Conservation (phyloP, 1,140 invertebrate genomes). For the Wiebesia pumilae region DNA sequence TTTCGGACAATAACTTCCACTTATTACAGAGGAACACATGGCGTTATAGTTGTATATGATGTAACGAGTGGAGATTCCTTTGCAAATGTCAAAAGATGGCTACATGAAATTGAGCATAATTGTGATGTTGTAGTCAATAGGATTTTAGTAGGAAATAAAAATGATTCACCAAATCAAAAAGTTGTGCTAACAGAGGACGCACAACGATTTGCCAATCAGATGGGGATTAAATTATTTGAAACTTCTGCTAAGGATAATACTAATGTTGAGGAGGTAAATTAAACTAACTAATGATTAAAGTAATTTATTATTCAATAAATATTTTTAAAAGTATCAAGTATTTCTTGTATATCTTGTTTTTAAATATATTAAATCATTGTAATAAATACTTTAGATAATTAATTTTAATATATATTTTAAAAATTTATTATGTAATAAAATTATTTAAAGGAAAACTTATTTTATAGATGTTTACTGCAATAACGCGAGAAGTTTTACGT, state of each 20-base stretch:
- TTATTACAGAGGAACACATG: conserved; percentile 99
- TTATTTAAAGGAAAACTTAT: background rate
- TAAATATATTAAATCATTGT: too few species aligned
- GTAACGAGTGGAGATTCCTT: conserved; percentile 99
- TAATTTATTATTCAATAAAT: background rate
- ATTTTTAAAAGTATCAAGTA: background rate
- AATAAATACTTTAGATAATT: too few species aligned
- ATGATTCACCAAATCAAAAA: conserved; percentile 97
- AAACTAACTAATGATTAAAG: conserved; percentile 70
- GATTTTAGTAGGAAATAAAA: conserved; percentile 99
- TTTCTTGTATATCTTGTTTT: background rate
- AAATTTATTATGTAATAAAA: background rate
- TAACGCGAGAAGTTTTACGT: conserved; percentile 82
- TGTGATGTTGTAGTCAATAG: conserved; percentile 98
- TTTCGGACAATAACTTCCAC: conserved; percentile 96
- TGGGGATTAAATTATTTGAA: conserved; percentile 97
- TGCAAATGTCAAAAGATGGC: conserved; percentile 98
- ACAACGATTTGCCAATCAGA: conserved; percentile 96
- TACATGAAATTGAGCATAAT: conserved; percentile 99
- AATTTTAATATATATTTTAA: too few species aligned
- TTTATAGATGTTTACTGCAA: conserved; percentile 84
- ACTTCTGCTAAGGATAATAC: conserved; percentile 99
- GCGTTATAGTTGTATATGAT: conserved; percentile 99
- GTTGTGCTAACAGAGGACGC: conserved; percentile 98
- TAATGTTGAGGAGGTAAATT: conserved; percentile 95